Evolutionary conservation across 2,888 invertebrate genomes (phyloP).

Genomic region (Oscheius sp.): DNA sequence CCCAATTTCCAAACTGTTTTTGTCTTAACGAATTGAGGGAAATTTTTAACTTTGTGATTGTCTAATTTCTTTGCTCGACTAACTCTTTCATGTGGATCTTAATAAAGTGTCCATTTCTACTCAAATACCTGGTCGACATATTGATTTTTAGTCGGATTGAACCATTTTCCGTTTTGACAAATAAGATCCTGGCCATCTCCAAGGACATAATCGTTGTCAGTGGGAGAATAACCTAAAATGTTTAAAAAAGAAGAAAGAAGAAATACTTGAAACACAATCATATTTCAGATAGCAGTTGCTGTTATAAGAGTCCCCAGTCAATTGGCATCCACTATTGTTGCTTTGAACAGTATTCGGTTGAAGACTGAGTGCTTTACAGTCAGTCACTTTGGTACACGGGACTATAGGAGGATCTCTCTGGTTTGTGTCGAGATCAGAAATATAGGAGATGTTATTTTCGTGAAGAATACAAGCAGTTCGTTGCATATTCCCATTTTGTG

Average conservation of each 20-base stretch:
- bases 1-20: too few relatives aligned
- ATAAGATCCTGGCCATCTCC: neutral
- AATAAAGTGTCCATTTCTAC: too few relatives aligned
- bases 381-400: neutral
- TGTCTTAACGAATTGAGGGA: too few relatives aligned
- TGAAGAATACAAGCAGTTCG: too few relatives aligned
- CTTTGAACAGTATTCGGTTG: neutral
- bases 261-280: neutral
- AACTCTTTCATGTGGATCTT: too few relatives aligned
- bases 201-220: neutral
- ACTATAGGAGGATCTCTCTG: neutral
- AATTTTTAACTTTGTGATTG: too few relatives aligned
- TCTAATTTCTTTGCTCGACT: too few relatives aligned
- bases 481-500: neutral
- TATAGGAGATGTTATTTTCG: neutral
- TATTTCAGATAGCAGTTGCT: neutral
- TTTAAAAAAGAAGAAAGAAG: neutral
- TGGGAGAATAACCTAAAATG: neutral
- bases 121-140: neutral
- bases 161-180: neutral
- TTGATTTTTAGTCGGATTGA: neutral
- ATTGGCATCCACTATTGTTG: neutral
- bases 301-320: neutral
- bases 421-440: neutral
- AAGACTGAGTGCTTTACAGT: neutral